Percentiles rank a stretch among this genome's conserved stretches.
Conservation (phyloP, 2,888 invertebrate species). For the Noctua janthina region DNA sequence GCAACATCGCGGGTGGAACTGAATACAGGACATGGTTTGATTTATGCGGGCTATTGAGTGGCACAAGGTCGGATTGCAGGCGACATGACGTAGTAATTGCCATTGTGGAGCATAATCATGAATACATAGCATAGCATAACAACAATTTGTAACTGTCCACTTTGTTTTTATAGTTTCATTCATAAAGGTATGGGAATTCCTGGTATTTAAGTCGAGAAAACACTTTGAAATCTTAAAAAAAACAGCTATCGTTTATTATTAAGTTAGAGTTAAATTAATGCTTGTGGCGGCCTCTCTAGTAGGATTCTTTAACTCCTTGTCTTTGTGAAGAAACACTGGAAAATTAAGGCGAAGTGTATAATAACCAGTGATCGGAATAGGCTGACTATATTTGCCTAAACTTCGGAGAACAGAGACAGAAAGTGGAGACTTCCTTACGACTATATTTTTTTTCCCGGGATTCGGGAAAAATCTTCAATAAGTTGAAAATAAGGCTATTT, state of each 20-base stretch:
- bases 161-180: constrained; percentile 53
- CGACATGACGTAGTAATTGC: constrained; percentile 60
- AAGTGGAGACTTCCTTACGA: no score
- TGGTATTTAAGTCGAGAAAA: constrained; percentile 8
- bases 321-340: background rate
- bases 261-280: background rate
- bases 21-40: constrained; percentile 45
- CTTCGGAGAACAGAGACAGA: no score
- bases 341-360: background rate
- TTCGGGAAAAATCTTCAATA: no score
- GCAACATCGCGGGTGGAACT: constrained; percentile 29
- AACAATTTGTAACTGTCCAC: constrained; percentile 48
- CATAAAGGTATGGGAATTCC: constrained; percentile 32
- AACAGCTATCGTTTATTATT: background rate
- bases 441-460: no score
- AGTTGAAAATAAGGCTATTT: no score
- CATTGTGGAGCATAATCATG: constrained; percentile 53
- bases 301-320: background rate
- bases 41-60: constrained; percentile 58
- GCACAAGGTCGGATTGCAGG: constrained; percentile 69
- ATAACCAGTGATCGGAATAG: background rate
- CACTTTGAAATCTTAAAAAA: background rate
- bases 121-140: constrained; percentile 46
- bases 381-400: no score
- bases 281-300: background rate